Base-by-base conservation (phyloP, 2,888 invertebrate species). In the Amphipoea oculea region DNA sequence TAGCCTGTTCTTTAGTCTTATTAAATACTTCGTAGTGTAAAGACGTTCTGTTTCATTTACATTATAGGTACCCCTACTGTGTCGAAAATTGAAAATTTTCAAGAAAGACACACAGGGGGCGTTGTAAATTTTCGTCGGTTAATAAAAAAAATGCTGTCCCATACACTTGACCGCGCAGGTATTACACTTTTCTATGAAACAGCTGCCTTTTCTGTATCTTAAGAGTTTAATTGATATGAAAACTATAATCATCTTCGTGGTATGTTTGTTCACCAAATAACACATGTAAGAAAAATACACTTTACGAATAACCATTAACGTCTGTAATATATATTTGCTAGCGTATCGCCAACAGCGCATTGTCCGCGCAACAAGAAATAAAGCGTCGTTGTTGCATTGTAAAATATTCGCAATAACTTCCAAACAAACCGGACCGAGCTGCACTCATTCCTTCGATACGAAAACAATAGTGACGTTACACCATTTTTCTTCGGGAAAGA, bases 381-480 rank as follows among this genome's bases (percentile, higher is more conserved):
- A 79, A 86, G 57, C 36, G 69, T 23, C 42, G 75, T 23, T 70
- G 76, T 57, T 40, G 54, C 78, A 86, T 81, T 87, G 88, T 89
- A 89, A 91, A 92, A 88, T 90, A 88, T 88, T 88, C 84, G 83
- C 88, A 78, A 88, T 89, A 88, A 83, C 83, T 87, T 87, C 78
- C 79, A 75, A 89, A 87, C 85, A 84, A 84, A 88, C 82, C 69
- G 71, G 71, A 79, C 73, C 74, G 73, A 68, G 72, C 72, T 88
- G 86, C 85, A 86, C 87, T 89, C 84, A 87, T 90, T 90, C 77
- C 88, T 87, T 89, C 90, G 84, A 91, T 91, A 86, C 75, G 82
- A 89, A 90, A 92, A 93, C 92, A 92, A 93, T 91, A 75, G 89
- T 80, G 76, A 84, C 83, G 85, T 86, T 82, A 88, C 86, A 88